Evolutionary conservation across 2,888 invertebrate genomes (phyloP).

Genomic region (Cacoxenus indagator): DNA sequence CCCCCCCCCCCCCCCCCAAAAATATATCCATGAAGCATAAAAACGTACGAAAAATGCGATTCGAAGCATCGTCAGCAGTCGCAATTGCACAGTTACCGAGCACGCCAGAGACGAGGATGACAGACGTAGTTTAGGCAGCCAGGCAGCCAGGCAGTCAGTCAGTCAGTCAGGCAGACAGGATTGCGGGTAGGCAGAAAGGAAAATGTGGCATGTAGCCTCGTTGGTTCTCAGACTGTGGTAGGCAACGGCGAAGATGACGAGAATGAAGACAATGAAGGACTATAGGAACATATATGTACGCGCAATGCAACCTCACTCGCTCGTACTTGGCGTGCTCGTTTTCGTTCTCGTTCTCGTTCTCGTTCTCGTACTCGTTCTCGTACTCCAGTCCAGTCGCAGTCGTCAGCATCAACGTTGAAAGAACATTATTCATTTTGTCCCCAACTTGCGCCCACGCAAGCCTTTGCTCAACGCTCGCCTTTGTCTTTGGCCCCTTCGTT

Average conservation of each 20-base stretch:
- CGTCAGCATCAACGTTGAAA: conserved; percentile 8
- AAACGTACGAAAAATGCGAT: background rate
- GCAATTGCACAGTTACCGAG: background rate
- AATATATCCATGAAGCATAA: background rate
- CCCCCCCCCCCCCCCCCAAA: background rate
- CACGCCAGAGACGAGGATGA: conserved; percentile 17
- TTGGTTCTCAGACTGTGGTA: conserved; percentile 8
- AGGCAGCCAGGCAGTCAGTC: conserved; percentile 28
- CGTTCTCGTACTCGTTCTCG: conserved; percentile 33
- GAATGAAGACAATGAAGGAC: no score
- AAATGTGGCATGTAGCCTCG: conserved; percentile 27
- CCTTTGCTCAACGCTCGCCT: background rate
- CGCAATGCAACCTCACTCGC: conserved; percentile 37
- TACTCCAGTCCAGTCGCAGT: background rate
- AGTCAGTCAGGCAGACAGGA: conserved; percentile 27
- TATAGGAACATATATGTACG: background rate
- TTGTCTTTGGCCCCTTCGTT: background rate
- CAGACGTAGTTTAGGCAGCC: no score
- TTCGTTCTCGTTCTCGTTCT: conserved; percentile 30
- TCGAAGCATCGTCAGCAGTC: background rate
- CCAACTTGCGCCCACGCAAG: conserved; percentile 27
- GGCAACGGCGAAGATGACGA: background rate
- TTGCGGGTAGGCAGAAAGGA: conserved; percentile 34
- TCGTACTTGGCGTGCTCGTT: conserved; percentile 32
- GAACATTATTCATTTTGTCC: conserved; percentile 66